phyloP scores from a whole-genome alignment of 53 echinoderm and acorn worm species.

The Crossaster papposus region DNA sequence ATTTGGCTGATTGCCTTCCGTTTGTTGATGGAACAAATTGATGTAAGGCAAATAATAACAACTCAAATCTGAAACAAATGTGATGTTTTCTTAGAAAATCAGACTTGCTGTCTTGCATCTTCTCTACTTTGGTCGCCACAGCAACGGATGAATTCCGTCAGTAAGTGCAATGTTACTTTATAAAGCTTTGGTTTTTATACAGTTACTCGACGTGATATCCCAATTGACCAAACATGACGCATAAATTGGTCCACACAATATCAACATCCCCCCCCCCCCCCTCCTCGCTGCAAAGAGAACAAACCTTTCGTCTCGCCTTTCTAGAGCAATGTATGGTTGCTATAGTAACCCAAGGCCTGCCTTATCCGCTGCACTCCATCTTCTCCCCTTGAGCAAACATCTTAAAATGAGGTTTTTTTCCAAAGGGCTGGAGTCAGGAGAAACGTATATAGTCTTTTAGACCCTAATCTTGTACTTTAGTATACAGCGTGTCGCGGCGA shows the following conservation, averaged over 20 bases:
- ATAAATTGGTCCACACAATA: neutral
- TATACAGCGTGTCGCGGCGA: neutral
- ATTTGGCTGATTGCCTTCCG: neutral
- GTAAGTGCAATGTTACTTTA: neutral
- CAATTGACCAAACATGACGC: slow-evolving; percentile 16
- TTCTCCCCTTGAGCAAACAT: slow-evolving; percentile 18
- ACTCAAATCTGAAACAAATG: neutral
- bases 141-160: slow-evolving; percentile 31
- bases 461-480: neutral
- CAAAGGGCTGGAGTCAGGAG: neutral
- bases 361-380: slow-evolving; percentile 24
- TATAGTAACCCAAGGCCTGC: slow-evolving; percentile 2
- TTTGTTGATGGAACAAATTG: neutral
- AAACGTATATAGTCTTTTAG: neutral
- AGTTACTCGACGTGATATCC: neutral
- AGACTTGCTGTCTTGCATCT: neutral
- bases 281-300: neutral
- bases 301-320: neutral
- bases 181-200: neutral
- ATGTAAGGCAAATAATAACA: neutral
- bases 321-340: slow-evolving; percentile 36
- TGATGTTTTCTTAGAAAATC: too few species aligned
- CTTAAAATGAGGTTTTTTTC: slow-evolving; percentile 6
- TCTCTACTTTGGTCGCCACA: neutral
- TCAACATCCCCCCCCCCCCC: neutral